Percentiles rank a stretch among this genome's conserved stretches.
These are phyloP conservation scores for Meloidogyne exigua DNA, from an alignment of 1,140 invertebrate species.

Conservation along the genomic window DNA sequence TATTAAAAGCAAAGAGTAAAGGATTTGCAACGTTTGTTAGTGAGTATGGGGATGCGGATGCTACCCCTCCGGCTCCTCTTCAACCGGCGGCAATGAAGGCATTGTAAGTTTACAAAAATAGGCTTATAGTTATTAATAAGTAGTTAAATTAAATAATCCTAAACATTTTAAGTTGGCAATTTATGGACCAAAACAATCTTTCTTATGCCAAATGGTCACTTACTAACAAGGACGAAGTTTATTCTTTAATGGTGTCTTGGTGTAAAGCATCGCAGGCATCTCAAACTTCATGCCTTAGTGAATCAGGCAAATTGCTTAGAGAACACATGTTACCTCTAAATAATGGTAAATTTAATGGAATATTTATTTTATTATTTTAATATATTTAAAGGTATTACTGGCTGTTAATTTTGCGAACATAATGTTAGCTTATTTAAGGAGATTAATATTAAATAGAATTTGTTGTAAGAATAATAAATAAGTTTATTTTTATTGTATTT, in stretches of 20 bases:
- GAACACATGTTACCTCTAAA: background rate
- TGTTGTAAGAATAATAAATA: too few relatives aligned
- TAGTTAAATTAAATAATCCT: too few relatives aligned
- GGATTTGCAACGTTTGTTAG: background rate
- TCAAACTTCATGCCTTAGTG: background rate
- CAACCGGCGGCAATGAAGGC: background rate
- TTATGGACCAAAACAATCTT: background rate
- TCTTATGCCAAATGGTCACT: background rate
- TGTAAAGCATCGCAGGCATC: background rate
- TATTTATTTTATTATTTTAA: too few relatives aligned
- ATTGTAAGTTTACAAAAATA: background rate
- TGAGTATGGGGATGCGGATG: background rate
- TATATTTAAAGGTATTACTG: too few relatives aligned
- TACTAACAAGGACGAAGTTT: background rate
- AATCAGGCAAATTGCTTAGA: background rate
- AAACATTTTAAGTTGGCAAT: background rate
- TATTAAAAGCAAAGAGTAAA: background rate
- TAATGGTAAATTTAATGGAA: background rate
- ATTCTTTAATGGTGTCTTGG: background rate
- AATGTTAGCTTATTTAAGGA: too few relatives aligned
- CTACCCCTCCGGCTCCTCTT: background rate
- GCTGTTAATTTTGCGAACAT: too few relatives aligned
- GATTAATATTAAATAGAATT: too few relatives aligned
- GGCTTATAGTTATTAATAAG: too few relatives aligned
- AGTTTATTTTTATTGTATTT: too few relatives aligned